These are phyloP conservation scores for Thaumetopoea pityocampa DNA, from an alignment of 1,140 invertebrate species.

Conservation along the genomic window DNA sequence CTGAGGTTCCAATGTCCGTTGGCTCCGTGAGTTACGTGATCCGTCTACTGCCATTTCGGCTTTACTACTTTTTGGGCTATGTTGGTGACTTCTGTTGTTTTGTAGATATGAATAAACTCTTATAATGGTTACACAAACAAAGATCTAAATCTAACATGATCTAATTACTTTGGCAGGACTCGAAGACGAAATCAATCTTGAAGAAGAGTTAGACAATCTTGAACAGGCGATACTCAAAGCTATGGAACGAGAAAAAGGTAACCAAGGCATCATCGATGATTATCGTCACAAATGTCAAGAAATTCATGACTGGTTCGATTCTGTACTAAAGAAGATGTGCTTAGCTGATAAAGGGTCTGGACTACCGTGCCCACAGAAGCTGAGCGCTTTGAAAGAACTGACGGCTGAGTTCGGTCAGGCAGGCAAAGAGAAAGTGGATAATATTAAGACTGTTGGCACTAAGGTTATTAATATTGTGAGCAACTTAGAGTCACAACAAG, in stretches of 20 bases:
- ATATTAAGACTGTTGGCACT: conserved; percentile 81
- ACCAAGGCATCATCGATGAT: conserved; percentile 86
- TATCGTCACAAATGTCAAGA: conserved; percentile 85
- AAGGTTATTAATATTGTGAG: conserved; percentile 88
- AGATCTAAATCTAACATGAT: conserved; percentile 1
- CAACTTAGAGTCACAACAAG: conserved; percentile 91
- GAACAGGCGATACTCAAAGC: conserved; percentile 82
- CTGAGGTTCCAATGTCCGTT: too few species aligned
- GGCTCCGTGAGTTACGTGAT: too few species aligned
- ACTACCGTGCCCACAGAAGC: conserved; percentile 88
- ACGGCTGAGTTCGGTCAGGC: conserved; percentile 81
- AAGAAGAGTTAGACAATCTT: conserved; percentile 83
- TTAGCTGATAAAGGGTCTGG: conserved; percentile 88
- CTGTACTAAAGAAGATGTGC: conserved; percentile 86
- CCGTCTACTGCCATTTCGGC: too few species aligned
- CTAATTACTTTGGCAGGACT: conserved; percentile 43
- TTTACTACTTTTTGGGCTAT: too few species aligned
- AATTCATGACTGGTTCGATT: conserved; percentile 88
- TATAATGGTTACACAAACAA: too few species aligned
- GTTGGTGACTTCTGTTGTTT: too few species aligned
- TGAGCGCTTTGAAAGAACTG: conserved; percentile 80
- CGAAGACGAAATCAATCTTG: conserved; percentile 82
- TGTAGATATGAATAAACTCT: too few species aligned
- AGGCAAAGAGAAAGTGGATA: conserved; percentile 81
- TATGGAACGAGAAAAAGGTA: conserved; percentile 84